Base-by-base conservation (phyloP, 2,797 vertebrate species). In the Heliangelus exortis region DNA sequence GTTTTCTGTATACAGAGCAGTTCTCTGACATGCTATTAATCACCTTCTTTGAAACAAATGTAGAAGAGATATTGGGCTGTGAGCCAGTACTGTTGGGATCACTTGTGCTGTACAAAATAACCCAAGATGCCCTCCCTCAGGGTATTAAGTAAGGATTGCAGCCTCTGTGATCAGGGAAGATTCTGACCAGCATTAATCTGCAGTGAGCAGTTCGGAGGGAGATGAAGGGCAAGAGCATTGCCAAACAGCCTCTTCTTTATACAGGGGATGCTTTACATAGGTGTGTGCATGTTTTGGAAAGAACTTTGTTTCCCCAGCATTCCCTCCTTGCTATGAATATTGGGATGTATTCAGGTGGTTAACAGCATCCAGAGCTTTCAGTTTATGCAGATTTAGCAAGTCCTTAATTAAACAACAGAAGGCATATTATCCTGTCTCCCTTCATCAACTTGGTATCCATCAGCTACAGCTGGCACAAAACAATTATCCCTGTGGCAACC, bases 401-500 rank as follows among this genome's bases (percentile, higher is more conserved):
- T 66, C 50, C 41, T 95, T 94, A 95, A 96, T 96, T 96, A 96
- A 96, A 92, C 89, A 95, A 83, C 93, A 95, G 90, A 96, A 95
- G 90, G 87, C 67, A 94, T 92, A 69, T 95, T 94, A 95, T 84
- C 84, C 74, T 92, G 92, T 90, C 93, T 93, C 57, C 81, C 95
- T 95, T 95, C 96, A 96, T 97, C 95, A 93, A 63, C 90, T 89
- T 92, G 95, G 87, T 94, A 79, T 89, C 82, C 93, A 73, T 96
- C 95, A 87, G 34, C 89, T 95, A 75, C 95, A 95, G 86, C 95
- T 96, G 96, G 82, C 94, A 90, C 89, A 95, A 93, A 88, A 76
- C 89, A 96, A 93, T 94, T 96, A 96, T 95, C 92, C 95, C 91
- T 95, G 94, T 94, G 95, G 90, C 94, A 96, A 91, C 87, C 82